Evolutionary conservation across 2,113 vertebrate genomes (phyloP).

Genomic region (Tachysurus vachellii): DNA sequence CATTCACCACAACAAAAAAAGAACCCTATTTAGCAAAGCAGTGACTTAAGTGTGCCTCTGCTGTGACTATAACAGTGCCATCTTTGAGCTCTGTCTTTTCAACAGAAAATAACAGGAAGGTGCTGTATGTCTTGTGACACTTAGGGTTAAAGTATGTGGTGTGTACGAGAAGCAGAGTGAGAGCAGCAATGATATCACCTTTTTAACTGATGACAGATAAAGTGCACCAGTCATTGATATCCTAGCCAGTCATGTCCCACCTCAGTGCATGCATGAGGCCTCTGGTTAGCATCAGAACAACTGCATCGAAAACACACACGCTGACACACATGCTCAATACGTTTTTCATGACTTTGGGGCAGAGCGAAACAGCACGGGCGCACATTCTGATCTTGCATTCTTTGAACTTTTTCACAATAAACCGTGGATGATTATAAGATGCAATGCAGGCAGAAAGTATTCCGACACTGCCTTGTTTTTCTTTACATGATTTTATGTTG

Average conservation of each 20-base stretch:
- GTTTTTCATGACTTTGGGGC: slow-evolving; percentile 20
- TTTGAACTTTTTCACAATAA: slow-evolving; percentile 4
- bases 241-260: slow-evolving; percentile 33
- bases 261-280: slow-evolving; percentile 8
- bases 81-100: slow-evolving; percentile 20
- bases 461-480: no score
- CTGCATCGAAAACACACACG: slow-evolving; percentile 26
- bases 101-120: slow-evolving; percentile 24
- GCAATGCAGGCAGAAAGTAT: background rate
- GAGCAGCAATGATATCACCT: slow-evolving; percentile 57
- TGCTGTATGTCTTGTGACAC: slow-evolving; percentile 43
- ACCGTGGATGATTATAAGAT: background rate
- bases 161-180: slow-evolving; percentile 44
- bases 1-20: background rate
- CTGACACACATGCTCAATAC: slow-evolving; percentile 22
- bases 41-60: background rate
- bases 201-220: slow-evolving; percentile 59
- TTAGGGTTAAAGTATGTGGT: slow-evolving; percentile 38
- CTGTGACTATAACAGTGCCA: background rate
- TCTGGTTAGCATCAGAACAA: slow-evolving; percentile 54
- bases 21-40: background rate
- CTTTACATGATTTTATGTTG: no score
- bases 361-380: background rate
- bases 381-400: background rate
- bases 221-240: slow-evolving; percentile 50